Conservation (phyloP, 2,888 invertebrate genomes). For the Neoaliturus tenellus region DNA sequence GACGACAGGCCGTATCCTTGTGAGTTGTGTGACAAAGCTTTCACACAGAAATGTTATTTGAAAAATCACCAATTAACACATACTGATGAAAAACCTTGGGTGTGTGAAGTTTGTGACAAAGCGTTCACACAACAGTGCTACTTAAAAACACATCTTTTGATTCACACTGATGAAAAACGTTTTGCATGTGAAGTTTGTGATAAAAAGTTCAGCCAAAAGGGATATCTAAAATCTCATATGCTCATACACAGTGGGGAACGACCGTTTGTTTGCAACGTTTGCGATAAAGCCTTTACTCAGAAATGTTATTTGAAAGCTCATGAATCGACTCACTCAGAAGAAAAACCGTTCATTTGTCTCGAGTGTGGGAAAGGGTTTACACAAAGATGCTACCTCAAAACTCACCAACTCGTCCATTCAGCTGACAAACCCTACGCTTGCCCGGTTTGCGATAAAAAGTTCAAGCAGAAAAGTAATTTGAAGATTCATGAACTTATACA, state of each 20-base stretch:
- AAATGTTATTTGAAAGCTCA: constrained; percentile 46
- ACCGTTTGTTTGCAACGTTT: constrained; percentile 49
- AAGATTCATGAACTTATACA: constrained; percentile 50
- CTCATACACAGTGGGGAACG: constrained; percentile 49
- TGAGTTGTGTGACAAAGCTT: constrained; percentile 46
- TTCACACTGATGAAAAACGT: constrained; percentile 51
- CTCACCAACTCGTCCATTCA: constrained; percentile 42
- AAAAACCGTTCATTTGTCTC: constrained; percentile 45
- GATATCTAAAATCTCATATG: constrained; percentile 44
- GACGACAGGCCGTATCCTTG: constrained; percentile 51
- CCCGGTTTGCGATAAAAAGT: constrained; percentile 28
- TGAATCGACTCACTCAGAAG: constrained; percentile 40
- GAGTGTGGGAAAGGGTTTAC: constrained; percentile 47
- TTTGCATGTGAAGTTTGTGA: constrained; percentile 51
- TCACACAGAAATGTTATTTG: constrained; percentile 45
- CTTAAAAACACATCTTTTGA: constrained; percentile 37
- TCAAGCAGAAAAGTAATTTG: constrained; percentile 46
- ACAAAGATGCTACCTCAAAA: constrained; percentile 45
- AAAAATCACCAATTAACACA: constrained; percentile 51
- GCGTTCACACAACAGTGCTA: constrained; percentile 44
- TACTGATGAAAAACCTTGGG: constrained; percentile 52
- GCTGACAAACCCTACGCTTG: constrained; percentile 45
- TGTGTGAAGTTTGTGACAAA: constrained; percentile 47
- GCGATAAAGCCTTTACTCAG: constrained; percentile 50
- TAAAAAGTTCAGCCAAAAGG: constrained; percentile 41